Evolutionary conservation across 2,888 invertebrate genomes (phyloP).

Genomic region (Stenolophus ochropezus): DNA sequence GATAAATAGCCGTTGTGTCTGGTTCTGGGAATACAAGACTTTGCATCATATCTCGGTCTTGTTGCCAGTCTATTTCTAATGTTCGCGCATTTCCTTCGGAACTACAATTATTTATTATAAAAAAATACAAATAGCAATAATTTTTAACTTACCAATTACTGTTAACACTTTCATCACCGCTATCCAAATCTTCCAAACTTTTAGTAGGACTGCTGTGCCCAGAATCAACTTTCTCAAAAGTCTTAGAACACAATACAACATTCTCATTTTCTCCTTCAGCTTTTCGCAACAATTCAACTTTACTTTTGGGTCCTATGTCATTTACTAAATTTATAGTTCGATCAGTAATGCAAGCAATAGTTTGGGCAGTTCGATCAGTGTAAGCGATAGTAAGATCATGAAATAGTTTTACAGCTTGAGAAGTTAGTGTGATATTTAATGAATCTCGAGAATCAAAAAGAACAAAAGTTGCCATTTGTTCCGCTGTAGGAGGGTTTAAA

Average conservation of each 20-base stretch:
- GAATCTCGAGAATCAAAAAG: constrained; percentile 81
- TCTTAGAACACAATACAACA: constrained; percentile 76
- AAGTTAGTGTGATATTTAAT: constrained; percentile 82
- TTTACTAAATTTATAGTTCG: constrained; percentile 76
- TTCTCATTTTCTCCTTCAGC: constrained; percentile 74
- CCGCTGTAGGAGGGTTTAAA: constrained; percentile 60
- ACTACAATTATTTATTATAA: constrained; percentile 8
- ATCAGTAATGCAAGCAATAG: constrained; percentile 69
- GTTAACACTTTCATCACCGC: constrained; percentile 67
- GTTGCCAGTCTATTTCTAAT: constrained; percentile 48
- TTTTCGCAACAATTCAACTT: constrained; percentile 76
- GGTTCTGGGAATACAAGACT: constrained; percentile 73
- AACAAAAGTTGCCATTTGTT: constrained; percentile 77
- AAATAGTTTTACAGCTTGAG: constrained; percentile 78
- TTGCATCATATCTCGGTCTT: constrained; percentile 69
- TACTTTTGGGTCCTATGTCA: constrained; percentile 79
- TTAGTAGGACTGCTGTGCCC: constrained; percentile 77
- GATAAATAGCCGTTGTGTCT: constrained; percentile 77
- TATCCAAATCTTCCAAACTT: constrained; percentile 66
- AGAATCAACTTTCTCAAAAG: constrained; percentile 79
- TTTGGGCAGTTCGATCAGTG: constrained; percentile 71
- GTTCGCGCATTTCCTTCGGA: constrained; percentile 29
- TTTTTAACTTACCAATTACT: constrained; percentile 69
- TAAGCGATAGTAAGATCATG: constrained; percentile 72
- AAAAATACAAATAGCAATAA: background rate